Conservation (phyloP, 1,140 invertebrate species). For the Pararge aegeria region DNA sequence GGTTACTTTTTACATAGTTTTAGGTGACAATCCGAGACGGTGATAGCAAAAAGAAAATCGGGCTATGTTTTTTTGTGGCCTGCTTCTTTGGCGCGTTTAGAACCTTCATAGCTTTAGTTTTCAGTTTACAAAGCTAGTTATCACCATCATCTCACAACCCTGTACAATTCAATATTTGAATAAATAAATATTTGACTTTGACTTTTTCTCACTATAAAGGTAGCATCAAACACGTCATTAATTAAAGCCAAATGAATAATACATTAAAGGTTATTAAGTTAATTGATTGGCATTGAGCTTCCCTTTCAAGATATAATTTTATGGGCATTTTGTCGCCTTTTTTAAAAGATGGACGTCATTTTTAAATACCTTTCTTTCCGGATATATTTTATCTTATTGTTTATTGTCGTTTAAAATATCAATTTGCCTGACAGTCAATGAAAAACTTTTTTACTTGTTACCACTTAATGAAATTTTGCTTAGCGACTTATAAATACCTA, state of each 20-base stretch:
- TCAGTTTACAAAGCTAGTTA: too few species aligned
- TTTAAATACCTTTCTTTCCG: constrained; percentile 16
- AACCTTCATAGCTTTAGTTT: too few species aligned
- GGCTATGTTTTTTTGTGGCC: too few species aligned
- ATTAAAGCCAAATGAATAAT: constrained; percentile 11
- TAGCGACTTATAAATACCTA: too few species aligned
- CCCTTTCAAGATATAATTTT: constrained; percentile 37
- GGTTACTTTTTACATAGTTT: too few species aligned
- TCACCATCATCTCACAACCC: too few species aligned
- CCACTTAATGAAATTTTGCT: background rate
- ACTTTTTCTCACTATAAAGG: too few species aligned
- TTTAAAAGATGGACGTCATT: constrained; percentile 15
- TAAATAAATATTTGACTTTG: too few species aligned
- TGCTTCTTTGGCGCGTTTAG: too few species aligned
- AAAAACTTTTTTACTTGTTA: background rate
- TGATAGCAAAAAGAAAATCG: too few species aligned
- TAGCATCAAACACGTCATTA: constrained; percentile 11
- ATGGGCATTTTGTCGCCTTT: constrained; percentile 43
- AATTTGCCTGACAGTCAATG: constrained; percentile 12
- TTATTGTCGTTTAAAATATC: constrained; percentile 6
- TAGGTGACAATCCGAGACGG: too few species aligned
- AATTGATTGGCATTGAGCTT: constrained; percentile 36
- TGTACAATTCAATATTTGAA: too few species aligned
- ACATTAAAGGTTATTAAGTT: constrained; percentile 30
- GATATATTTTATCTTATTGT: constrained; percentile 1